Evolutionary conservation across 2,113 vertebrate species (phyloP).

Genomic region (Chascanopsetta lugubris): DNA sequence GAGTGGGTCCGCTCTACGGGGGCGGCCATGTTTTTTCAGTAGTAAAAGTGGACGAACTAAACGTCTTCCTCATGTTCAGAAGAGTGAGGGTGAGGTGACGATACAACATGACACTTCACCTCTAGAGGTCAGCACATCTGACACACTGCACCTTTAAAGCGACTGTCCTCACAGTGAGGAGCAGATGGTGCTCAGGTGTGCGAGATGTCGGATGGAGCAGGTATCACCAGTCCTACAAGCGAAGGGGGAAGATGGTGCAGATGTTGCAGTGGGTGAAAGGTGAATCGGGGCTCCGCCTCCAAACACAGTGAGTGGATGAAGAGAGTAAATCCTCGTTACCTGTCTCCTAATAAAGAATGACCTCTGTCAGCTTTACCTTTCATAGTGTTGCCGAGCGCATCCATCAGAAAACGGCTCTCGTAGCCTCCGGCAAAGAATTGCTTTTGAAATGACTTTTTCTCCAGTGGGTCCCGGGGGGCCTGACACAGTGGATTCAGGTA

Average conservation of each 20-base stretch:
- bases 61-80: too few relatives aligned
- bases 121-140: too few relatives aligned
- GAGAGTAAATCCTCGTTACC: conserved; percentile 76
- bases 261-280: too few relatives aligned
- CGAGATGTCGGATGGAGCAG: not conserved
- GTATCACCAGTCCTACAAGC: too few relatives aligned
- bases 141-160: too few relatives aligned
- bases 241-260: too few relatives aligned
- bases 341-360: conserved; percentile 80
- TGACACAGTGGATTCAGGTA: conserved; percentile 35
- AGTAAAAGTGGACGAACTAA: too few relatives aligned
- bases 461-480: conserved; percentile 64
- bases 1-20: too few relatives aligned
- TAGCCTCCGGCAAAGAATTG: conserved; percentile 74
- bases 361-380: conserved; percentile 55
- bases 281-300: too few relatives aligned
- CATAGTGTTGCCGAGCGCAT: conserved; percentile 70
- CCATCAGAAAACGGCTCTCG: conserved; percentile 57
- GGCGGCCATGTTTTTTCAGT: too few relatives aligned
- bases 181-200: not conserved
- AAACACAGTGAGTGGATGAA: conserved; percentile 10
- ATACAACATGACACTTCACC: too few relatives aligned
- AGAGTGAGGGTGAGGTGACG: too few relatives aligned
- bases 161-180: not conserved
- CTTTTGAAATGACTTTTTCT: conserved; percentile 77